phyloP scores from a whole-genome alignment of 2,888 invertebrate genomes.

The Mesorhabditis sp. region DNA sequence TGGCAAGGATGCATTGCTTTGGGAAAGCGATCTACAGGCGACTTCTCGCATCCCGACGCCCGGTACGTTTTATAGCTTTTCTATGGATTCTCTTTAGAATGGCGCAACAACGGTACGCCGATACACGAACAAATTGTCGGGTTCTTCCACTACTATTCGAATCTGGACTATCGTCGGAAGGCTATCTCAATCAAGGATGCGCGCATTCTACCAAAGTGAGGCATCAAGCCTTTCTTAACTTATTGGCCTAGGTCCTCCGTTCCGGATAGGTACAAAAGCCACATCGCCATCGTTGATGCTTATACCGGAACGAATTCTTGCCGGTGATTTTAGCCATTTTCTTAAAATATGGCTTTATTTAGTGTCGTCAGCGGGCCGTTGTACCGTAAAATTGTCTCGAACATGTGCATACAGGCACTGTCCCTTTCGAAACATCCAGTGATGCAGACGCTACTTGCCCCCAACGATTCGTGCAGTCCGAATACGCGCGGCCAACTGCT shows the following conservation, averaged over 20 bases:
- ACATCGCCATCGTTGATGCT: background rate
- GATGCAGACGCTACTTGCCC: background rate
- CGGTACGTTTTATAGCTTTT: background rate
- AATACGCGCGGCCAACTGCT: background rate
- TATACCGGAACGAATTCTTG: too few relatives aligned
- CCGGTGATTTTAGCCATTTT: background rate
- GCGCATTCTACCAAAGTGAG: background rate
- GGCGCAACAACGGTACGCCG: slow-evolving; percentile 3
- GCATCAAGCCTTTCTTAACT: background rate
- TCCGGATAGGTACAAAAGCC: background rate
- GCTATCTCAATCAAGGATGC: background rate
- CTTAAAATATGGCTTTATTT: background rate
- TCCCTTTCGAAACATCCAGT: background rate
- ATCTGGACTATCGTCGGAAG: background rate
- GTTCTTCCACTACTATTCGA: background rate
- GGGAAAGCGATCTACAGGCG: slow-evolving; percentile 6
- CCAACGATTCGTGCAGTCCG: background rate
- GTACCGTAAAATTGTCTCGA: background rate
- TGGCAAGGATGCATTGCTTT: background rate
- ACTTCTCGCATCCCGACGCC: background rate
- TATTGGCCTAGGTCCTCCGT: background rate
- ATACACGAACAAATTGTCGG: slow-evolving; percentile 3
- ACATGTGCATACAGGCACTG: background rate
- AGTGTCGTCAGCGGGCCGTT: background rate
- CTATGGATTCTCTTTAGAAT: background rate